phyloP scores from a whole-genome alignment of 2,113 vertebrate species.

The Glareola pratincola region DNA sequence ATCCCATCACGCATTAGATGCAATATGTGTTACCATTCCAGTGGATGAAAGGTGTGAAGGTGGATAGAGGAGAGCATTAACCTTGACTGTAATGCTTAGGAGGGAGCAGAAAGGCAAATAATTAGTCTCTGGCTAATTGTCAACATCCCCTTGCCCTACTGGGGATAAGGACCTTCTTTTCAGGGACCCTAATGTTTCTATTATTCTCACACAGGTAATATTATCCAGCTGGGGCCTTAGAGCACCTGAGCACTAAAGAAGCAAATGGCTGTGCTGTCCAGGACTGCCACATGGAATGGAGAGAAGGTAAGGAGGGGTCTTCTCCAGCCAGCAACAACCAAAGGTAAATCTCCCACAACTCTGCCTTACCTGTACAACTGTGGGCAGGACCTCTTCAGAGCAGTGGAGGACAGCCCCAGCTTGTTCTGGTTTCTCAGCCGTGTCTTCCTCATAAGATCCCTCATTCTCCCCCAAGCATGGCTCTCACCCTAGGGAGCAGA shows the following conservation, averaged over 20 bases:
- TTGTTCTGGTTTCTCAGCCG: slow-evolving; percentile 75
- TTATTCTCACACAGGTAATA: background rate
- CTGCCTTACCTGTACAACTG: slow-evolving; percentile 80
- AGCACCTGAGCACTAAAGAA: background rate
- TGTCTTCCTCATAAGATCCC: slow-evolving; percentile 80
- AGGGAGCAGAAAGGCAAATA: background rate
- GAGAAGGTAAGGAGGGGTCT: background rate
- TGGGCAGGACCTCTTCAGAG: slow-evolving; percentile 86
- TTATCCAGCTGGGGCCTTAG: background rate
- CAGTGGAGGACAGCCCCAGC: slow-evolving; percentile 71
- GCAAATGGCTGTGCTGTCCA: background rate
- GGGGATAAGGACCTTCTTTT: background rate
- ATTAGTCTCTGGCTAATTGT: background rate
- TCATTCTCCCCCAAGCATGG: slow-evolving; percentile 79
- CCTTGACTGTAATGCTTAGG: background rate
- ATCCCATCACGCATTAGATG: background rate
- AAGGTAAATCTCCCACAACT: background rate
- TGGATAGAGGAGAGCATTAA: background rate
- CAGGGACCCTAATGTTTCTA: background rate
- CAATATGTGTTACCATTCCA: background rate
- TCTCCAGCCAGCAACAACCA: background rate
- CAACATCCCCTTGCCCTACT: background rate
- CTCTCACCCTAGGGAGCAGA: slow-evolving; percentile 68
- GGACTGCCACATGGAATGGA: background rate
- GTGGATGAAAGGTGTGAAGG: background rate